Base-by-base conservation (phyloP, 1,140 invertebrate species). In the Drosophila pachea region DNA sequence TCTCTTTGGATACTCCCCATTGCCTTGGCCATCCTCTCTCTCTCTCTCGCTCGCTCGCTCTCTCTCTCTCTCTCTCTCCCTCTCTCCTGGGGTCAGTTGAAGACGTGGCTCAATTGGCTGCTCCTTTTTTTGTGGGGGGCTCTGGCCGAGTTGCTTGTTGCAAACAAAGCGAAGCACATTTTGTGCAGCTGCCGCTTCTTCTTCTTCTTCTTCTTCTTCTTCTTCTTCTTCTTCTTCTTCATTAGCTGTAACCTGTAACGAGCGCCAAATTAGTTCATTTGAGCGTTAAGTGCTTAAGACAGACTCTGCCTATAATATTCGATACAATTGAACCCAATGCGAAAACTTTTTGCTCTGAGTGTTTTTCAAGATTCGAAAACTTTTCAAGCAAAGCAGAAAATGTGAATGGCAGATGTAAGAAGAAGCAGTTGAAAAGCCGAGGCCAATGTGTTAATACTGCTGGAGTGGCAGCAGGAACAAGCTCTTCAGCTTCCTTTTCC, bases 251-350 rank as follows among this genome's bases (percentile, higher is more conserved):
- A 67, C 40, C 45, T 52, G 45, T 61, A 64, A 49, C 14, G 36
- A 68, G 67, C 73, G 59, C 65, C 65, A 73, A 83, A 83, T 84
- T 77, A 76, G 78, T 73, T 84, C 68, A 68, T 61, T 79, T 79
- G 70, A 49, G 68, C 76, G 63, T 76, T 64, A 76, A 84, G 73
- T 72, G 71, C 78, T 83, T 65, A 72, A 68, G 74, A 68, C 61
- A 14, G 67, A 68, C 58, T 40, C 61, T 55, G 58, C 67, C 64
- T 32, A 73, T 42, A 66, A 68, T 82, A 77, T 64, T 73, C 66
- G 60, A 55, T 58, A 11, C 78, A 74, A 82, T 83, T 82, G 64
- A 78, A 29, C 45, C 45, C 22, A 47, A 29, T 29, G 45, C 5
- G 22, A 14, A 61, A 61, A 78, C 32, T 79, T 78, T 52, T 5